phyloP scores from a whole-genome alignment of 2,113 vertebrate species.

The Phyllopteryx taeniolatus region DNA sequence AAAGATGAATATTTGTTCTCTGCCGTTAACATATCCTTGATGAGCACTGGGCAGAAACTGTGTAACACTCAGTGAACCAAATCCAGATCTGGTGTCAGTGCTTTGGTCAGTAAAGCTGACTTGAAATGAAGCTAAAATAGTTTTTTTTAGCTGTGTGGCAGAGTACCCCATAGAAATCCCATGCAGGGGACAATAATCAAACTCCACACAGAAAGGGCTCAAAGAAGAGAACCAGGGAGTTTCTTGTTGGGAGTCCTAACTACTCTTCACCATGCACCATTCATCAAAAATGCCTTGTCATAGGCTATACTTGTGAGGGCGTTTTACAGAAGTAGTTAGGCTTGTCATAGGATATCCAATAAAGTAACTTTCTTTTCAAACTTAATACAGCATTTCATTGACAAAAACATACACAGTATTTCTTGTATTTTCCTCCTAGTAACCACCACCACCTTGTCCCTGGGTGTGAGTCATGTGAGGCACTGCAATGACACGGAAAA shows the following conservation, averaged over 20 bases:
- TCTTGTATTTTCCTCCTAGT: conserved; percentile 26
- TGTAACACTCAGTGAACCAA: neutral
- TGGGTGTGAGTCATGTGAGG: conserved; percentile 87
- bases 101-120: neutral
- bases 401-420: neutral
- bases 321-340: neutral
- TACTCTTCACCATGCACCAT: neutral
- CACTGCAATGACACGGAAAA: conserved; percentile 96
- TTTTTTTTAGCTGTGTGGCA: neutral
- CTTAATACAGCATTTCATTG: neutral
- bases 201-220: neutral
- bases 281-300: neutral
- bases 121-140: neutral
- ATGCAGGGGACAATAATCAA: neutral
- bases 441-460: conserved; percentile 82
- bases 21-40: neutral
- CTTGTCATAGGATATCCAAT: neutral
- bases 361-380: neutral
- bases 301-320: neutral
- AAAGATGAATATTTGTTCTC: neutral
- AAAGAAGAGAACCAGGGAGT: no score
- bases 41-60: neutral
- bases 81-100: neutral
- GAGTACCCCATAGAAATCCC: neutral
- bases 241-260: no score